Base-by-base conservation (phyloP, 2,797 vertebrate genomes). In the Aldrovandia affinis region DNA sequence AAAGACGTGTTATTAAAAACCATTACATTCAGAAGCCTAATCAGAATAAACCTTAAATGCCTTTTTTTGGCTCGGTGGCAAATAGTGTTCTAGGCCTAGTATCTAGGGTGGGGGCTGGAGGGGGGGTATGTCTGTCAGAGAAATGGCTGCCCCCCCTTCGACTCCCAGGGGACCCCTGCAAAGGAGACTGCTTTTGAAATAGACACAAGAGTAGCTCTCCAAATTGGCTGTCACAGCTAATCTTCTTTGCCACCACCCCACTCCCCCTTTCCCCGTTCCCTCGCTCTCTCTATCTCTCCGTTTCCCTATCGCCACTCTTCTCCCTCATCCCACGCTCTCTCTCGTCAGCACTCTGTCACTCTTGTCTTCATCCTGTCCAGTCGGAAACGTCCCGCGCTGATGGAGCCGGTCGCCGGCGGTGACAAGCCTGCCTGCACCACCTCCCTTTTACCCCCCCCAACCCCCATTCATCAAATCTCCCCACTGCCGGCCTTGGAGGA, bases 201-300 rank as follows among this genome's bases (percentile, higher is more conserved):
- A 65, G 84, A 83, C 39, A 63, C 63, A 80, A 54, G 73, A 87
- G 84, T 81, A 81, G 47, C 63, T 25, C 3, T 73, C 83, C 81
- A 78, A 88, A 88, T 87, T 87, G 85, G 42, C 73, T 88, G 79
- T 86, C 82, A 81, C 57, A 57, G 80, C 86, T 80, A 59, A 75
- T 78, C 75, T 80, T 84, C 80, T 65, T 28, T 22, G 30, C 61
- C 7, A 5, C 78, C 78, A 33, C 83, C 82, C 59, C 83, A 61
- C 70, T 54, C 63, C 88, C n/a, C 57, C n/a, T 20, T 33, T 52
- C 36, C 80, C 75, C 33, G 30, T 33, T 18, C 15, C 30, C 47
- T n/a, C 20, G 39, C 61, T 14, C 10, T 18, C 55, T 15, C 55
- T 52, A n/a, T 30, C 50, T 80, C 12, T 14, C 52, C 2, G 28